Conservation (phyloP, 2,797 vertebrate species). For the Catamblyrhynchus diadema region DNA sequence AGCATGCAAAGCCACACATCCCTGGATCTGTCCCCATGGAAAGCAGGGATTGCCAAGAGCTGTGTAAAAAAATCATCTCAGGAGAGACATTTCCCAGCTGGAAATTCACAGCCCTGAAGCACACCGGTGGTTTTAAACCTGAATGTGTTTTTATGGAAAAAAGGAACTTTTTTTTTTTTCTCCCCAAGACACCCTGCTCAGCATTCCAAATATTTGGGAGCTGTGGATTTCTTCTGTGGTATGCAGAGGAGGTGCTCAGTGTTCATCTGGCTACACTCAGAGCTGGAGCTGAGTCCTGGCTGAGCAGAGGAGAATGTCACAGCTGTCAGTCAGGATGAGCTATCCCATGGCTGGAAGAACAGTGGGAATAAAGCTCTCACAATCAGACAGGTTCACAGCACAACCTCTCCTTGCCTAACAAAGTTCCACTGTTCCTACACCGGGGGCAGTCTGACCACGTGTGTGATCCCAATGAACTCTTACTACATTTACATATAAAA, state of each 20-base stretch:
- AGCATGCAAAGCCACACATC: neutral
- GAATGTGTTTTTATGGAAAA: neutral
- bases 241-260: neutral
- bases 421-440: neutral
- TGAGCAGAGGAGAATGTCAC: neutral
- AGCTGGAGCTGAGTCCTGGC: neutral
- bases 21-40: rapidly evolving
- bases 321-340: neutral
- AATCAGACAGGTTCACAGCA: neutral
- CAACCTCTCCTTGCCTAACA: neutral
- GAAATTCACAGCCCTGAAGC: neutral
- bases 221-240: neutral
- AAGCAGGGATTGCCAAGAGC: neutral
- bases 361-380: neutral
- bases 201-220: neutral
- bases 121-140: neutral
- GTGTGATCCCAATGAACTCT: neutral
- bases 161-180: rapidly evolving
- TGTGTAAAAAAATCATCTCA: neutral
- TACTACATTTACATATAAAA: neutral
- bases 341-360: neutral
- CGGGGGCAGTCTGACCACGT: neutral
- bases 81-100: neutral
- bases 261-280: neutral
- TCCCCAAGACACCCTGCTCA: neutral